Evolutionary conservation across 2,113 vertebrate species (phyloP).

Genomic region (Onychostruthus taczanowskii): DNA sequence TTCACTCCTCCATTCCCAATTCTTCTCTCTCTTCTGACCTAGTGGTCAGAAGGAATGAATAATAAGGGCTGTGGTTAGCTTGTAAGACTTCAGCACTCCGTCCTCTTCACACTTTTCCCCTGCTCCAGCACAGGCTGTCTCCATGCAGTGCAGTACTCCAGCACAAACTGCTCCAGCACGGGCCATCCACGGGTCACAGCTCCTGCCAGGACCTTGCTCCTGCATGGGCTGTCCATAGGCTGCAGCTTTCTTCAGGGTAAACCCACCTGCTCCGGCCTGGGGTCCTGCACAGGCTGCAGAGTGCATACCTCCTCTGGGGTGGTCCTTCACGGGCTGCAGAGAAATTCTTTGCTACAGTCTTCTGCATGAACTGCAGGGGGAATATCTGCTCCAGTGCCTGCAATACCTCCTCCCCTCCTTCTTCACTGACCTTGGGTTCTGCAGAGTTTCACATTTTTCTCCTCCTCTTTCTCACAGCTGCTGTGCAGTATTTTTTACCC

Average conservation of each 20-base stretch:
- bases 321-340: background rate
- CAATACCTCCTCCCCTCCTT: background rate
- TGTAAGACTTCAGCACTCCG: background rate
- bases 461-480: background rate
- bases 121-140: background rate
- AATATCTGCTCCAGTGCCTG: background rate
- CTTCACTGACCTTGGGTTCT: background rate
- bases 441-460: background rate
- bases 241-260: background rate
- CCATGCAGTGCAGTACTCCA: background rate
- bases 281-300: background rate
- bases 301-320: background rate
- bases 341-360: background rate
- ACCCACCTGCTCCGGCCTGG: background rate
- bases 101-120: background rate
- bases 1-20: background rate
- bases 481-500: background rate
- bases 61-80: background rate
- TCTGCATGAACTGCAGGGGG: background rate
- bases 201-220: background rate
- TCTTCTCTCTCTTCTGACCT: background rate
- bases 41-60: background rate
- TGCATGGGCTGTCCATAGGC: background rate
- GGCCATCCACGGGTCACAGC: fast-evolving
- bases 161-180: background rate